Conservation (phyloP, 2,888 invertebrate species). For the Pseudolycoriella hygida region DNA sequence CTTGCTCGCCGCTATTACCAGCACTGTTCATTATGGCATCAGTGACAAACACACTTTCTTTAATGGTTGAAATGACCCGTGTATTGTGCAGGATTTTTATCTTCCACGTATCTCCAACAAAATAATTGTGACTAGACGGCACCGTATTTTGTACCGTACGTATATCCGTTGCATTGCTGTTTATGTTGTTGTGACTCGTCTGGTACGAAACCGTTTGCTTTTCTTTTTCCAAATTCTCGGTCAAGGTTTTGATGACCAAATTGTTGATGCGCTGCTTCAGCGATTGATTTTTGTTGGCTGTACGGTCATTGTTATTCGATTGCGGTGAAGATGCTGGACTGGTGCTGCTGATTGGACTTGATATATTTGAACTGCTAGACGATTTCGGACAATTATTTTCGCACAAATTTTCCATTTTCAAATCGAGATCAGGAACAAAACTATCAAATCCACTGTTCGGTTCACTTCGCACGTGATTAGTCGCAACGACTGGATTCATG, state of each 20-base stretch:
- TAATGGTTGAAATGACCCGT: constrained; percentile 58
- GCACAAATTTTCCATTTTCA: constrained; percentile 28
- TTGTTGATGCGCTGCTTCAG: constrained; percentile 78
- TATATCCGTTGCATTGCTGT: constrained; percentile 27
- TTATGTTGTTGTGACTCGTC: not conserved
- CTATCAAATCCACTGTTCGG: constrained; percentile 28
- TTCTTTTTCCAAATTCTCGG: constrained; percentile 55
- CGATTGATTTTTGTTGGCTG: constrained; percentile 41
- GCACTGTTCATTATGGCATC: constrained; percentile 48
- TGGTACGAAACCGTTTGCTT: constrained; percentile 25
- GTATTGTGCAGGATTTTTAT: constrained; percentile 65
- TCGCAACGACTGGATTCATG: constrained; percentile 13
- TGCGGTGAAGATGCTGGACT: not conserved
- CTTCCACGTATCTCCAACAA: constrained; percentile 59
- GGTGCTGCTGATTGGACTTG: constrained; percentile 24
- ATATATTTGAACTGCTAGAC: constrained; percentile 41
- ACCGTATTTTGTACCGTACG: constrained; percentile 29
- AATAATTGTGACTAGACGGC: constrained; percentile 23
- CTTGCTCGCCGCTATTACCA: constrained; percentile 29
- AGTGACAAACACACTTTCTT: constrained; percentile 59
- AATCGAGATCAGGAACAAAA: constrained; percentile 22
- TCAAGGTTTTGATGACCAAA: constrained; percentile 73
- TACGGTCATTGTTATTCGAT: constrained; percentile 10
- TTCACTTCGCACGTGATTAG: constrained; percentile 17
- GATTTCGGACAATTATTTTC: constrained; percentile 32